Evolutionary conservation across 2,797 vertebrate genomes (phyloP).

Genomic region (Premnoplex brunnescens): DNA sequence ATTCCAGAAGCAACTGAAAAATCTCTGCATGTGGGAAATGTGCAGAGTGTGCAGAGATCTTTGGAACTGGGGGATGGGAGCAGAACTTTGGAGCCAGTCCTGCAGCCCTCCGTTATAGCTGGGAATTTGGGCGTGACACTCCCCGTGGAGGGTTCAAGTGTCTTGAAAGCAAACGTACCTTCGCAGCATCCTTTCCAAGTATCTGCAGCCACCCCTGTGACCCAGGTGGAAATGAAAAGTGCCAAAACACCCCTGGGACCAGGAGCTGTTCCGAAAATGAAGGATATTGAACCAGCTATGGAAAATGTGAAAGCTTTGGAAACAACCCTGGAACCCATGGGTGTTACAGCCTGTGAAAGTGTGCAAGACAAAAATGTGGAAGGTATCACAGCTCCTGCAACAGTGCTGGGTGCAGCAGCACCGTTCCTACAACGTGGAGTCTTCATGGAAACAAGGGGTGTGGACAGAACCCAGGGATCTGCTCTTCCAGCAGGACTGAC

Average conservation of each 20-base stretch:
- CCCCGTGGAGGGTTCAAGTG: not conserved
- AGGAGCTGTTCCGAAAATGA: not conserved
- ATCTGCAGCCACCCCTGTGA: not conserved
- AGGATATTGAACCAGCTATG: not conserved
- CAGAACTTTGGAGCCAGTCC: not conserved
- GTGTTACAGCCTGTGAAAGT: not conserved
- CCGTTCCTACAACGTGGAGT: not conserved
- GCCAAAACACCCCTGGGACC: not conserved
- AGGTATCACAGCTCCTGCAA: not conserved
- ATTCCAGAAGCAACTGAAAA: constrained; percentile 22
- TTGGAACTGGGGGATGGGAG: not conserved
- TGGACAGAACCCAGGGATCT: not conserved
- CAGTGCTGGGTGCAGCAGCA: not conserved
- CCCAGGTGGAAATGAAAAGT: not conserved
- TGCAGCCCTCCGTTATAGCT: not conserved
- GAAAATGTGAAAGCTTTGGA: not conserved
- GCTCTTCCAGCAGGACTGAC: not conserved
- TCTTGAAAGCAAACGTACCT: not conserved
- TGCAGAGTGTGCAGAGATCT: not conserved
- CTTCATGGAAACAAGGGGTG: not conserved
- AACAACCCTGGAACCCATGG: not conserved
- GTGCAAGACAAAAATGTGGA: not conserved
- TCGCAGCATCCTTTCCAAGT: not conserved
- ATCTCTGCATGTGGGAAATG: not conserved
- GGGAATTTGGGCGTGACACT: not conserved